Evolutionary conservation across 2,888 invertebrate species (phyloP).

Genomic region (Oxytorus armatus): DNA sequence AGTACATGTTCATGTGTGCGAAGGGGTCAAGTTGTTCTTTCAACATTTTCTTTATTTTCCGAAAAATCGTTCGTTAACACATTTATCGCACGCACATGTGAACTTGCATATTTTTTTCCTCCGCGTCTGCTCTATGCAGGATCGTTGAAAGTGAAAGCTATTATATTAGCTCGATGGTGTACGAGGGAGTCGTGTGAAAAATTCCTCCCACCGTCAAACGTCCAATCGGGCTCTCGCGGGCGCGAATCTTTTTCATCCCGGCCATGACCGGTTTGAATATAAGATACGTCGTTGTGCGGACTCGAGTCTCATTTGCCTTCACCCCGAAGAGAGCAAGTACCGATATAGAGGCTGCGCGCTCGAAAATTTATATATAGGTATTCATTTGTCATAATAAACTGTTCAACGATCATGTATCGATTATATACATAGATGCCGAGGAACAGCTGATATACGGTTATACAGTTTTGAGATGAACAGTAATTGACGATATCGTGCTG

Average conservation of each 20-base stretch:
- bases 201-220: conserved; percentile 69
- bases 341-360: conserved; percentile 50
- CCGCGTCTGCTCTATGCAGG: conserved; percentile 32
- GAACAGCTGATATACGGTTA: conserved; percentile 24
- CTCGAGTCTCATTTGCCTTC: conserved; percentile 71
- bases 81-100: conserved; percentile 55
- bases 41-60: conserved; percentile 35
- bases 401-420: conserved; percentile 2
- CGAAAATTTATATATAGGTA: not conserved
- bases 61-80: conserved; percentile 15
- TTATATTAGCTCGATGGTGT: conserved; percentile 77
- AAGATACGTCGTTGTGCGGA: conserved; percentile 71
- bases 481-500: conserved; percentile 49
- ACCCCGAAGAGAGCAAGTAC: conserved; percentile 70
- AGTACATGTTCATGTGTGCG: not conserved
- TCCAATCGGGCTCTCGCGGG: conserved; percentile 72
- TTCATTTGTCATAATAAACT: not conserved
- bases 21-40: conserved; percentile 46
- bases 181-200: conserved; percentile 77
- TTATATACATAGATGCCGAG: not conserved
- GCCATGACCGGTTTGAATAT: conserved; percentile 80
- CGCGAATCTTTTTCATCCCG: conserved; percentile 72
- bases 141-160: conserved; percentile 82
- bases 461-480: conserved; percentile 33
- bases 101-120: conserved; percentile 60